phyloP scores from a whole-genome alignment of 2,797 vertebrate genomes.

The Tachyglossus aculeatus region DNA sequence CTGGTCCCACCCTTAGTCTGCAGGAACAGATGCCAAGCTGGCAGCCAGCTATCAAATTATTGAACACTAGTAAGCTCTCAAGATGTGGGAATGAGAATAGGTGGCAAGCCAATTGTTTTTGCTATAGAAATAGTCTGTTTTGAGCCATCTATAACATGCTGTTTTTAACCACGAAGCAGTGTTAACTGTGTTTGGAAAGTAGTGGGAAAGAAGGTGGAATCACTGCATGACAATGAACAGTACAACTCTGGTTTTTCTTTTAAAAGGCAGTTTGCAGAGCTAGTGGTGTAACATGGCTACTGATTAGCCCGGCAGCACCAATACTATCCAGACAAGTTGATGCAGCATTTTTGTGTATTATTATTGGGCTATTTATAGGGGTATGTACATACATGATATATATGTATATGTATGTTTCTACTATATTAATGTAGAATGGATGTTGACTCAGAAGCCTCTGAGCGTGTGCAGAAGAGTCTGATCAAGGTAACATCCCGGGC shows the following conservation, averaged over 20 bases:
- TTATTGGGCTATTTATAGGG: neutral
- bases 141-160: no score
- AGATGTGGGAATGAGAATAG: neutral
- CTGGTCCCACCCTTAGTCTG: neutral
- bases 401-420: constrained; percentile 1
- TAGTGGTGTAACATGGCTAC: constrained; percentile 4
- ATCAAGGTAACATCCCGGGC: no score
- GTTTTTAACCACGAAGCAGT: no score
- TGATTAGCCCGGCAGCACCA: constrained; percentile 6
- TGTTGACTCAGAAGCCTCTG: no score
- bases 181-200: neutral
- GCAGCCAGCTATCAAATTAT: neutral
- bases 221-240: neutral
- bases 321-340: constrained; percentile 6
- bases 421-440: no score
- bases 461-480: no score
- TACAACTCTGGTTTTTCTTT: no score
- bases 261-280: no score
- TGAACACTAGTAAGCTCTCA: neutral
- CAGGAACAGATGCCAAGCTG: neutral
- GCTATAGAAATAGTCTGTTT: no score
- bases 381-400: constrained; percentile 1
- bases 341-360: constrained; percentile 7
- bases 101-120: no score
- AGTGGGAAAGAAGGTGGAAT: neutral